Evolutionary conservation across 2,888 invertebrate species (phyloP).

Genomic region (Dasysyrphus albostriatus): DNA sequence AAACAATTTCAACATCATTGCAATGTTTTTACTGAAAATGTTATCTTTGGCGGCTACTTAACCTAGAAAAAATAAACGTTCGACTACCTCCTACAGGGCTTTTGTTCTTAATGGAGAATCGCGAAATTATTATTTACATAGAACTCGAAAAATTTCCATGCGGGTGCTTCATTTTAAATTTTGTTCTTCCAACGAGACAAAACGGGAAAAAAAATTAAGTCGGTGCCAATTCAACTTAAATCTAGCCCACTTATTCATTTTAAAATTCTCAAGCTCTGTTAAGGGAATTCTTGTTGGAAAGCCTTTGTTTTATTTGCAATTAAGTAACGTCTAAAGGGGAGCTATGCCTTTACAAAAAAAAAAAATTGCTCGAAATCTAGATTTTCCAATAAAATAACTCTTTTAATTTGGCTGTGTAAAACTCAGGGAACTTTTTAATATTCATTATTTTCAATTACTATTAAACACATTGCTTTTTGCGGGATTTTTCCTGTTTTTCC

Average conservation of each 20-base stretch:
- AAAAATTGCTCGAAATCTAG: too few relatives aligned
- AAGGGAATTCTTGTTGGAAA: conserved; percentile 38
- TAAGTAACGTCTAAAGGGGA: background rate
- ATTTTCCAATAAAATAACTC: too few relatives aligned
- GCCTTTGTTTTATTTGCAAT: background rate
- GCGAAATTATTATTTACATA: conserved; percentile 71
- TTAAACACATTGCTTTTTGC: too few relatives aligned
- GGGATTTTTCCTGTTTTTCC: too few relatives aligned
- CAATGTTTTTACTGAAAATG: conserved; percentile 9
- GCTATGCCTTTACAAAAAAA: background rate
- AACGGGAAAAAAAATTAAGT: background rate
- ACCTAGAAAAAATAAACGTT: conserved; percentile 10
- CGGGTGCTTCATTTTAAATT: conserved; percentile 54
- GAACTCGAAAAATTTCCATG: conserved; percentile 57
- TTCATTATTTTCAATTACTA: too few relatives aligned
- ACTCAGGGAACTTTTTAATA: too few relatives aligned
- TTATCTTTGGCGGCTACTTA: conserved; percentile 26
- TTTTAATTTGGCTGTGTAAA: too few relatives aligned
- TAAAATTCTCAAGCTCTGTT: conserved; percentile 44
- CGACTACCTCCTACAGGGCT: conserved; percentile 22
- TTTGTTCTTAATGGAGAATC: conserved; percentile 73
- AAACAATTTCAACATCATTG: conserved; percentile 4
- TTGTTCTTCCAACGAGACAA: conserved; percentile 31
- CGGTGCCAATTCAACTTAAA: conserved; percentile 50
- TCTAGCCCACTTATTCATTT: conserved; percentile 62